Conservation (phyloP, 2,888 invertebrate genomes). For the Aleiodes alternator region DNA sequence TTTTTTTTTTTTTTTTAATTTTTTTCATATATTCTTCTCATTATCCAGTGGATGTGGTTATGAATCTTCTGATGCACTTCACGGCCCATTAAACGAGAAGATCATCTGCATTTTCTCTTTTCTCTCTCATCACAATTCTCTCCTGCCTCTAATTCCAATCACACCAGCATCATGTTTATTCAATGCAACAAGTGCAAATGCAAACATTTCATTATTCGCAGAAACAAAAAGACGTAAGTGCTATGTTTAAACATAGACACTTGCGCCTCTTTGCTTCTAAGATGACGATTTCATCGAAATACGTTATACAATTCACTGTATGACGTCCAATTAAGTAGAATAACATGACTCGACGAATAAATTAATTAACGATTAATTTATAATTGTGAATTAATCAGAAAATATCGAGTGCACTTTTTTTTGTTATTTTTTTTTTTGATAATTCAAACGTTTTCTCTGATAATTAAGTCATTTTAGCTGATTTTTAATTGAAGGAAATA, state of each 20-base stretch:
- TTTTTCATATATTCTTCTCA: neutral
- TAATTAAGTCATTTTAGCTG: too few relatives aligned
- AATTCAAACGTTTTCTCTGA: too few relatives aligned
- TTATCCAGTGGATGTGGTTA: constrained; percentile 27
- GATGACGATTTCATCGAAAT: neutral
- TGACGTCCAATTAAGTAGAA: constrained; percentile 12
- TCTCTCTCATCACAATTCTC: neutral
- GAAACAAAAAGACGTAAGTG: too few relatives aligned
- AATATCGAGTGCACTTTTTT: neutral
- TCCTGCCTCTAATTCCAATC: constrained; percentile 8
- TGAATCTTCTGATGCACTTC: constrained; percentile 20
- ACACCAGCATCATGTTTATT: constrained; percentile 44
- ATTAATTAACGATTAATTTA: constrained; percentile 13
- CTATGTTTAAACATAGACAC: too few relatives aligned
- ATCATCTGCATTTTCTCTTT: constrained; percentile 13
- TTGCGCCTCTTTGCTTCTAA: too few relatives aligned
- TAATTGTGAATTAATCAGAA: constrained; percentile 9
- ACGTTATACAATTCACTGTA: constrained; percentile 7
- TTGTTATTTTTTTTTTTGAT: too few relatives aligned
- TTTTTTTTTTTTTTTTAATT: neutral
- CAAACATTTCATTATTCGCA: neutral
- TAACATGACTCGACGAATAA: constrained; percentile 14
- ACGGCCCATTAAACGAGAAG: constrained; percentile 31
- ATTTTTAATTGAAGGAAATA: neutral
- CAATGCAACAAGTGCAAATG: constrained; percentile 38